These are phyloP conservation scores for Drosophila jambulina DNA, from an alignment of 1,140 invertebrate species.

Conservation along the genomic window DNA sequence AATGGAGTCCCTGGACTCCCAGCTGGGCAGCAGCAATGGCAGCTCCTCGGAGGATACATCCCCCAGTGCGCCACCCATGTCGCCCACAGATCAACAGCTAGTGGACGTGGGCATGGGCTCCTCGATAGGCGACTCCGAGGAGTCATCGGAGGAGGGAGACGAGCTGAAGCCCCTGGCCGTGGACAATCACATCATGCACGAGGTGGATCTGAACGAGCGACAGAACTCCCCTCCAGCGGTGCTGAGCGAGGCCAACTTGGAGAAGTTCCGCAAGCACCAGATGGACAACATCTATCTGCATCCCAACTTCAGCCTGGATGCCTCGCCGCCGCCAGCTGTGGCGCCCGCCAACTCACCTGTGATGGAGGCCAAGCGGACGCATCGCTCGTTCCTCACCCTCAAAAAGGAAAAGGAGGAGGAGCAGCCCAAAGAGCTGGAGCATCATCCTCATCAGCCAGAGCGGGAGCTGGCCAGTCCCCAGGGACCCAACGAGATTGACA, in stretches of 20 bases:
- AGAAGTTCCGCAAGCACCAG: slow-evolving; percentile 76
- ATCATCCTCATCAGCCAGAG: neutral
- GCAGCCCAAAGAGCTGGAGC: slow-evolving; percentile 12
- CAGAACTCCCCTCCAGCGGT: slow-evolving; percentile 53
- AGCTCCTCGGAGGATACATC: slow-evolving; percentile 42
- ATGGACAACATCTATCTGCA: slow-evolving; percentile 82
- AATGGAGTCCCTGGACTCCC: slow-evolving; percentile 71
- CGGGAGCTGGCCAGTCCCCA: slow-evolving; percentile 10
- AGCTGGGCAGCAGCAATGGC: slow-evolving; percentile 72
- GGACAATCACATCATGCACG: slow-evolving; percentile 78
- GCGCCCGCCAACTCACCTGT: slow-evolving; percentile 67
- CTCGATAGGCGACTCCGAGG: slow-evolving; percentile 77
- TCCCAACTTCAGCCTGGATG: slow-evolving; percentile 74
- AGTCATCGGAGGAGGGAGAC: slow-evolving; percentile 79
- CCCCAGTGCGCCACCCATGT: slow-evolving; percentile 67
- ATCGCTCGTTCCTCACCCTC: slow-evolving; percentile 75
- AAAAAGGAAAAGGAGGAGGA: slow-evolving; percentile 63
- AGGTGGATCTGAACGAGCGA: slow-evolving; percentile 42
- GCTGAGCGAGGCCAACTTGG: slow-evolving; percentile 76
- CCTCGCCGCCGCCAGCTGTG: slow-evolving; percentile 69
- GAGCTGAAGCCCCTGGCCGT: slow-evolving; percentile 81
- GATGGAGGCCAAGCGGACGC: slow-evolving; percentile 59
- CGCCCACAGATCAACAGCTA: slow-evolving; percentile 63
- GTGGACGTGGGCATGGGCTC: slow-evolving; percentile 81
- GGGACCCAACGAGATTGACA: slow-evolving; percentile 71